Base-by-base conservation (phyloP, 2,113 vertebrate genomes). In the Glaucidium brasilianum region DNA sequence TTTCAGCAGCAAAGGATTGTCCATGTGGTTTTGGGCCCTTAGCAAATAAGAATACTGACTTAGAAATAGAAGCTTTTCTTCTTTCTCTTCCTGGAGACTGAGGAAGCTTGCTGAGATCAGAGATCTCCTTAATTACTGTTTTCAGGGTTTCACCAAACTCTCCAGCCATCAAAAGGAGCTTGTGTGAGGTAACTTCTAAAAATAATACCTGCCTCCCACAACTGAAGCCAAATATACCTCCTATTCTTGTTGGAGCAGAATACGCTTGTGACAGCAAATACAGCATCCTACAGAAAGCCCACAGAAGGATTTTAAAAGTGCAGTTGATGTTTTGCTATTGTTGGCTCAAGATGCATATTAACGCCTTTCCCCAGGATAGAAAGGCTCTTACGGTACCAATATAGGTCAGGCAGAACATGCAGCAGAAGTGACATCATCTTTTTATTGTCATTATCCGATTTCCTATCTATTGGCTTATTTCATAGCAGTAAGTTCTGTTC, bases 221-320 rank as follows among this genome's bases (percentile, higher is more conserved):
- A 56, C 60, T 45, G 95, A 94, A 89, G 94, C 94, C 92, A 97
- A 93, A 95, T 95, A 97, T 87, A 93, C 86, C 73, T 91, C 85
- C 90, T 80, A 21, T 60, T 60, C 85, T 69, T 92, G 67, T 3
- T 94, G 79, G 64, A 92, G 84, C 91, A 89, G 74, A 92, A 71
- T 52, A 78, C 88, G 80, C 91, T 84, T 56, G 35, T 85, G 83
- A 96, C 76, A 97, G 94, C 79, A 94, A 88, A 94, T 63, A 68
- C 69, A 81, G 79, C 83, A 95, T 87, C 88, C 72, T 59, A 66
- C 76, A 94, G 72, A 92, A 97, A 88, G n/a, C 56, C 72, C 49
- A 71, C 0, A n/a, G 90, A 83, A 83, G 34, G 83, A 43, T 84
- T 93, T 71, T 8, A 47, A 63, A 83, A n/a, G 15, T 41, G 87